phyloP scores from a whole-genome alignment of 1,140 invertebrate genomes.

The Drosophila aff. region DNA sequence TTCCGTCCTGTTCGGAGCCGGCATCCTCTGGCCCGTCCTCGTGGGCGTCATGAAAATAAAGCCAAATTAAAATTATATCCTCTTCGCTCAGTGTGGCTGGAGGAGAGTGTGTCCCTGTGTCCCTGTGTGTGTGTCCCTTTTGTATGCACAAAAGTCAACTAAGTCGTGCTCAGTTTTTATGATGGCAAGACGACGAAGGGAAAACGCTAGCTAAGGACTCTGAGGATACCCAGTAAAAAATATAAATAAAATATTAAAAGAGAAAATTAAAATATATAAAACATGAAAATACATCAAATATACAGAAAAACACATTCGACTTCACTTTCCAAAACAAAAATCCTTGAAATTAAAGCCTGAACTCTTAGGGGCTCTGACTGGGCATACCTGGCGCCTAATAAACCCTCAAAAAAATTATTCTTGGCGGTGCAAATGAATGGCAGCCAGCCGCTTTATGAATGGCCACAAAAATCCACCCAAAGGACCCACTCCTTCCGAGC shows the following conservation, averaged over 20 bases:
- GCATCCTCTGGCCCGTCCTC: conserved; percentile 39
- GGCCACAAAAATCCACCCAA: conserved; percentile 50
- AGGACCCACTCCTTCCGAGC: not conserved
- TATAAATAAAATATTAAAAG: not conserved
- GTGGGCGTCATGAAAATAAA: conserved; percentile 76
- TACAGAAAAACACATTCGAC: not conserved
- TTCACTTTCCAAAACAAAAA: too few species aligned
- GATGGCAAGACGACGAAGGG: conserved; percentile 58
- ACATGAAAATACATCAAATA: fast-evolving
- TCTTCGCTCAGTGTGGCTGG: conserved; percentile 29
- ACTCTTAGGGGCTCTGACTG: too few species aligned
- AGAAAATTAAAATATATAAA: too few species aligned
- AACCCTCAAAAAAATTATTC: not conserved
- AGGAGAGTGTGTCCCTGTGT: not conserved
- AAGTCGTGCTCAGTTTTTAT: conserved; percentile 82
- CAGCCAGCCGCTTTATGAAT: conserved; percentile 69
- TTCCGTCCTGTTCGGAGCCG: conserved; percentile 20
- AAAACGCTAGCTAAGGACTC: not conserved
- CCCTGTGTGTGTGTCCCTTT: conserved; percentile 42
- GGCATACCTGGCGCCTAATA: too few species aligned
- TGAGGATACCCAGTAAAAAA: not conserved
- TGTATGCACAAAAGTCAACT: conserved; percentile 81
- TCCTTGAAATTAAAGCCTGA: too few species aligned
- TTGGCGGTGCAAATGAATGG: conserved; percentile 44
- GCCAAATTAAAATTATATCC: conserved; percentile 83